Base-by-base conservation (phyloP, 2,797 vertebrate species). In the Parotocinclus haroldoi region DNA sequence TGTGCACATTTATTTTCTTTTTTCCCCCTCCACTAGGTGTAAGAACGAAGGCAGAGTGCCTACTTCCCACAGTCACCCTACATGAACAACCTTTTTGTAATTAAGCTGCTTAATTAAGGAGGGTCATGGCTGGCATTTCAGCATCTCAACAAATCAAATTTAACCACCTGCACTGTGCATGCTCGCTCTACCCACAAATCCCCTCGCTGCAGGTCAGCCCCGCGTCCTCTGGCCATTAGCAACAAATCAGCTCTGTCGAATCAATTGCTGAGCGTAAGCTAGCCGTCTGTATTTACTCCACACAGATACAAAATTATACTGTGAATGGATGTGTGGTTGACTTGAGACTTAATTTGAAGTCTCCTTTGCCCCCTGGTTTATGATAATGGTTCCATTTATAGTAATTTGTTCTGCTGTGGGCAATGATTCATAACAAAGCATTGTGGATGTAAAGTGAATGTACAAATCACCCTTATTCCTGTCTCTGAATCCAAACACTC, bases 341-440 rank as follows among this genome's bases (percentile, higher is more conserved):
- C 65, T 82, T 27, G 27, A 27, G 27, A 27, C 27, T 82, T 84
- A 69, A 81, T 85, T 79, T 84, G 64, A 80, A 83, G 81, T 79
- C 77, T 71, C 82, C 74, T 79, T 81, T 82, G 58, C 75, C 79
- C 78, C 74, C 78, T 46, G 19, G 73, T 80, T 84, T 83, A 73
- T 75, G 54, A 73, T 83, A 83, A 85, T 83, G 77, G 76, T 81
- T 76, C 78, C 62, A 79, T 87, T 84, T 79, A 81, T 72, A 79
- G 82, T 82, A 45, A 87, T 88, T 85, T 84, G 81, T 86, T 83
- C 78, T 37, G 58, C 81, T 78, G 65, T n/a, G n/a, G 72, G 80
- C 66, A 73, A n/a, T 78, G 78, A 83, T 78, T 84, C 81, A 75
- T 77, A 79, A 81, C 78, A 81, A 80, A 81, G 69, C 71, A 75